Evolutionary conservation across 2,888 invertebrate genomes (phyloP), one percentile per base, ranked within the genome.

Genomic region (Aleiodes testaceus): DNA sequence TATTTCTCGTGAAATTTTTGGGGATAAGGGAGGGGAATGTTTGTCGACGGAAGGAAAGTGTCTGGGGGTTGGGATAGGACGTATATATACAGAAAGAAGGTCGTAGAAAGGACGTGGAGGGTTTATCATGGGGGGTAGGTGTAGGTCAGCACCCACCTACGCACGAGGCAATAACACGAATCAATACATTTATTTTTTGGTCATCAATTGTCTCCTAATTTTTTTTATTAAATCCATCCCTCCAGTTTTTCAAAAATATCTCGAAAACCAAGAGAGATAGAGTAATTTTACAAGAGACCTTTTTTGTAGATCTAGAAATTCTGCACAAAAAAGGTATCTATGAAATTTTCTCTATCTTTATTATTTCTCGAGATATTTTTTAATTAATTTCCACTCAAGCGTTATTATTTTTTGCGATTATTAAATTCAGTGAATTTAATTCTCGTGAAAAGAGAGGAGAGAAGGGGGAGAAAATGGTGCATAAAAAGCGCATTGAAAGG

Each of bases 101-200:
- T 84, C 82, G 82, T 78, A 66, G 78, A 78, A 76, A 84, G 83
- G 84, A 81, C 83, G 79, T 9, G 9, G 26, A 50, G 53, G 61
- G 26, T 66, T 69, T 52, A 45, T 64, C 70, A 69, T 66, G 63
- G 74, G 74, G 75, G 79, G 81, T 84, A 84, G 82, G 82, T 79
- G 79, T 85, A 85, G 85, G 85, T 85, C 85, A 85, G 85, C 85
- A 82, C 76, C 84, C 81, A 84, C 82, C 82, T 79, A 82, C 82
- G 80, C 82, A 77, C 67, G n/a, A n/a, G n/a, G n/a, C n/a, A n/a
- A n/a, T n/a, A 12, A 63, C 68, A 53, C 47, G 66, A 77, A 82
- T 82, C 82, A 79, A 82, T 82, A 81, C 53, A n/a, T n/a, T n/a
- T n/a, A n/a, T n/a, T n/a, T n/a, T n/a, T 47, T 63, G 30, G 36